Evolutionary conservation across 1,140 invertebrate species (phyloP), one percentile per base, ranked within the genome.

Genomic region (Drosophila eugracilis): DNA sequence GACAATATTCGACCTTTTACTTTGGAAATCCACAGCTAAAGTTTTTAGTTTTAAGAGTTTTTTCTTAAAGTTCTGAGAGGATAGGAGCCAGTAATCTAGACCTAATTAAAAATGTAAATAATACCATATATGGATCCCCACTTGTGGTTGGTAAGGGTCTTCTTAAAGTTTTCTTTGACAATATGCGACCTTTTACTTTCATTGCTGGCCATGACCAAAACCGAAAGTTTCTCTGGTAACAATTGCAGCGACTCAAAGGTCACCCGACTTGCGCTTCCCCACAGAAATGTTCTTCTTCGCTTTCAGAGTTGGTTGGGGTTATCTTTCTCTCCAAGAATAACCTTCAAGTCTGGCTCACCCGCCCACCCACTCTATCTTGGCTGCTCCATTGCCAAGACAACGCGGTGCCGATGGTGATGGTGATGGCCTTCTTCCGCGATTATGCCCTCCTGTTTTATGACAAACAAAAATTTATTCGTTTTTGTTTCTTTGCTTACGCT

Each of bases 381-480:
- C 48, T 48, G 32, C 63, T 37, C 58, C 70, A 74, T 63, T 73
- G 70, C 70, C 70, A 74, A 62, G 57, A 49, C 70, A 54, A 73
- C 48, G 22, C 30, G 19, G 30, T 9, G 24, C 24, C 7, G 28
- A 4, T 4, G 28, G 28, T 30, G 30, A 9, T 32, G 30, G 10
- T n/a, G n/a, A 26, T 45, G 44, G 9, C 6, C 45, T 15, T 17
- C 47, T 12, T 24, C 2, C 42, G 2, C 37, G 19, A 12, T n/a
- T 42, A 21, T 22, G n/a, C 17, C 32, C 9, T 24, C 34, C 15
- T n/a, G 34, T n/a, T 70, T 70, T 60, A 73, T 72, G 48, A 55
- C 59, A 78, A 78, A 77, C 53, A 58, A 66, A 72, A 74, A 78
- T 75, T 78, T 83, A 73, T 75, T 73, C 54, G 69, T 58, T 74